Percentiles rank a stretch among this genome's conserved stretches.
phyloP scores from a whole-genome alignment of 2,797 vertebrate species.

The Hemitrygon akajei region DNA sequence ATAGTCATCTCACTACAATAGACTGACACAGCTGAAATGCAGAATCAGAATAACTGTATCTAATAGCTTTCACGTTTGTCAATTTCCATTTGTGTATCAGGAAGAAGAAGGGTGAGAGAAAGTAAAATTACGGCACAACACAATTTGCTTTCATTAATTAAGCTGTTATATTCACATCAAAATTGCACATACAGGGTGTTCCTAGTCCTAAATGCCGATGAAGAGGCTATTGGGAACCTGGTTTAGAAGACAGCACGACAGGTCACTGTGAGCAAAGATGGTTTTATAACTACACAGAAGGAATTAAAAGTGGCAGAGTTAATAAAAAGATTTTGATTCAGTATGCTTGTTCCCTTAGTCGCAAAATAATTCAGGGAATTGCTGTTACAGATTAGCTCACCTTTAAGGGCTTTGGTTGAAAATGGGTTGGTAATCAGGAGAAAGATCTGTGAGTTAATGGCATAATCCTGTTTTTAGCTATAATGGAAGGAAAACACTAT shows the following conservation, averaged over 20 bases:
- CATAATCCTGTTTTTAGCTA: not conserved
- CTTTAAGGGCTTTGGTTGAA: not conserved
- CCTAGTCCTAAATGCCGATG: not conserved
- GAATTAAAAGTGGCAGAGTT: not conserved
- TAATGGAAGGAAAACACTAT: not conserved
- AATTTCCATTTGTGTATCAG: not conserved
- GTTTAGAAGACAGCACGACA: not conserved
- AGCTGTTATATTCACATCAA: not conserved
- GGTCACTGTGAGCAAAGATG: not conserved
- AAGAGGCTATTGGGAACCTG: not conserved
- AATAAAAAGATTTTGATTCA: not conserved
- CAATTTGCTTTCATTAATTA: constrained; percentile 11
- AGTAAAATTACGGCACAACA: not conserved
- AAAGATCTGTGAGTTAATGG: not conserved
- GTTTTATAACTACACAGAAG: not conserved
- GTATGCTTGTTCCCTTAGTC: not conserved
- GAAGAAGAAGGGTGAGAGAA: not conserved
- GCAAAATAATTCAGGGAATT: not conserved
- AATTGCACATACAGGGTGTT: not conserved
- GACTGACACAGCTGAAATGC: not conserved
- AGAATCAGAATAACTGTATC: not conserved
- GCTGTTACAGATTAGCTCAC: not conserved
- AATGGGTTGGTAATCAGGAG: not conserved
- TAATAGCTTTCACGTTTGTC: not conserved
- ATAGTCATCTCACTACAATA: not conserved